Evolutionary conservation across 1,140 invertebrate species (phyloP).

Genomic region (Cephus cinctus): DNA sequence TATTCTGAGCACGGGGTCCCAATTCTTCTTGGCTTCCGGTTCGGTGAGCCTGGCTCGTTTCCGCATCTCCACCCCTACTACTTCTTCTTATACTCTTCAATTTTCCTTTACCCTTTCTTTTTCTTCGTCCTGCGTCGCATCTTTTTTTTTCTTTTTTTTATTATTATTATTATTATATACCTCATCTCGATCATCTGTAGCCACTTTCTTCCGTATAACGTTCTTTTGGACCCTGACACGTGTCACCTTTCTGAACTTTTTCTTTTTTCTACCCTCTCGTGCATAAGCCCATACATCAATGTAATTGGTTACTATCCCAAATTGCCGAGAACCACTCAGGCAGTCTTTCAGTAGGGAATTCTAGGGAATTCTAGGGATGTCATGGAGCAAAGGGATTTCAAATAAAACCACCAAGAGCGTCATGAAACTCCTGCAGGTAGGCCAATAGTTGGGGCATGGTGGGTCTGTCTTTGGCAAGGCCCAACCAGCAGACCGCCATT

Average conservation of each 20-base stretch:
- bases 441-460: constrained; percentile 81
- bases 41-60: background rate
- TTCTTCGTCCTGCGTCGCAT: too few relatives aligned
- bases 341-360: background rate
- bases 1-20: constrained; percentile 14
- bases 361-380: background rate
- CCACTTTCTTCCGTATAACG: background rate
- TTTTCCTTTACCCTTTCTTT: constrained; percentile 2
- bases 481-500: constrained; percentile 91
- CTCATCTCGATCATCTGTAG: too few relatives aligned
- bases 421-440: constrained; percentile 87
- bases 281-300: too few relatives aligned
- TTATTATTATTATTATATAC: too few relatives aligned
- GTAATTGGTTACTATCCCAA: background rate
- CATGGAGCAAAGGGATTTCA: constrained; percentile 41
- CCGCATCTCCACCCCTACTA: background rate
- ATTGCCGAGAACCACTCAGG: constrained; percentile 7
- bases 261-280: too few relatives aligned
- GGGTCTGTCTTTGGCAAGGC: constrained; percentile 74
- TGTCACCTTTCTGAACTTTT: constrained; percentile 17
- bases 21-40: constrained; percentile 10
- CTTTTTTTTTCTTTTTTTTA: too few relatives aligned
- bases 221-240: constrained; percentile 16
- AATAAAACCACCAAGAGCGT: constrained; percentile 76
- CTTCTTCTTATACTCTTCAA: background rate